phyloP scores from a whole-genome alignment of 2,797 vertebrate genomes.

The Pseudomugil tenellus region DNA sequence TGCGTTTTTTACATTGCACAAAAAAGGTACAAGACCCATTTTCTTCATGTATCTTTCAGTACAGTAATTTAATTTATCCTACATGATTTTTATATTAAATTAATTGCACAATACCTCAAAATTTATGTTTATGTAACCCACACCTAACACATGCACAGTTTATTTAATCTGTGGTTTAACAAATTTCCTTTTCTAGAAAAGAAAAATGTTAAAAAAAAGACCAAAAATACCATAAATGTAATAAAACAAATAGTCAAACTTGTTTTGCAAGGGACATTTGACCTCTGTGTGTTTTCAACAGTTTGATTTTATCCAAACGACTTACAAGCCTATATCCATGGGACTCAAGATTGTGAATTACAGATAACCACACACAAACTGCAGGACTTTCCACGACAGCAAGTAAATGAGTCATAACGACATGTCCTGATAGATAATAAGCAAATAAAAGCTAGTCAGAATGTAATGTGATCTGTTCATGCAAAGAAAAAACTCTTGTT shows the following conservation, averaged over 20 bases:
- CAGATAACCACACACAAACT: conserved; percentile 14
- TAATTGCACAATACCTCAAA: background rate
- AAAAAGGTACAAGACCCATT: no score
- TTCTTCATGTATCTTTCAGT: background rate
- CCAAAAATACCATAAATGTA: background rate
- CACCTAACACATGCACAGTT: background rate
- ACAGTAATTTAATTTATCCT: no score
- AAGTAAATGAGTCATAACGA: conserved; percentile 19
- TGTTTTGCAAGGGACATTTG: conserved; percentile 34
- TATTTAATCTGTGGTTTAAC: background rate
- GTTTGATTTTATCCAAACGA: conserved; percentile 42
- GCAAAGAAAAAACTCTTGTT: conserved; percentile 18
- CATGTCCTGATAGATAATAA: conserved; percentile 33
- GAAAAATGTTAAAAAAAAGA: no score
- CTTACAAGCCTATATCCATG: conserved; percentile 8
- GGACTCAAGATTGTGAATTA: conserved; percentile 38
- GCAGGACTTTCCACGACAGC: background rate
- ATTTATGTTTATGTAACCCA: background rate
- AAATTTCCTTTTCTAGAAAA: no score
- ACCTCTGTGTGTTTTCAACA: conserved; percentile 35
- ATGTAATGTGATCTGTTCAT: conserved; percentile 9
- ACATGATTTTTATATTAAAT: background rate
- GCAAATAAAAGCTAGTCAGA: conserved; percentile 45
- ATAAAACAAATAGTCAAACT: background rate
- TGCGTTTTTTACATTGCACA: no score